Conservation (phyloP, 2,113 vertebrate species). For the Reinhardtius hippoglossoides region DNA sequence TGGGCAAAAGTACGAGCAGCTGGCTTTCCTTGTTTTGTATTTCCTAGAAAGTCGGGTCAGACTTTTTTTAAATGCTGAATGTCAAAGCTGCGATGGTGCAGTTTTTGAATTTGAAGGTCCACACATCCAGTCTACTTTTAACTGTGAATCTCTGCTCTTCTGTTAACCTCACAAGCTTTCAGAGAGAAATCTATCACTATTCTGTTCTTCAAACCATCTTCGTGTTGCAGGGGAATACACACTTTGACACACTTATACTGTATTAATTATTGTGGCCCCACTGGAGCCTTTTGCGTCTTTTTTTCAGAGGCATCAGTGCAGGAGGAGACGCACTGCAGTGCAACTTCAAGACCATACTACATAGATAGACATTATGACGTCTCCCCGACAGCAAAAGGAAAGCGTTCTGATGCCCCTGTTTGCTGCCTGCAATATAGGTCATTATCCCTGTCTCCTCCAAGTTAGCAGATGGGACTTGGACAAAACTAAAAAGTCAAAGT, state of each 20-base stretch:
- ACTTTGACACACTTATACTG: background rate
- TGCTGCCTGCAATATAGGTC: too few species aligned
- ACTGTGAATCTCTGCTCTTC: background rate
- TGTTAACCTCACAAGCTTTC: background rate
- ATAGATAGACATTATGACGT: too few species aligned
- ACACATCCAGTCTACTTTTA: background rate
- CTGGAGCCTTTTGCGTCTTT: slow-evolving; percentile 1
- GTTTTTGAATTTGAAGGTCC: slow-evolving; percentile 6
- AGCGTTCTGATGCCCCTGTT: too few species aligned
- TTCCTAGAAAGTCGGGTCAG: slow-evolving; percentile 32
- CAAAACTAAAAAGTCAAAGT: too few species aligned
- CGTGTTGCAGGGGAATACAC: background rate
- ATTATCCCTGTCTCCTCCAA: too few species aligned
- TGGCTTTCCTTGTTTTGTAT: slow-evolving; percentile 31
- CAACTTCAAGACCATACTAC: background rate
- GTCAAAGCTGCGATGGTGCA: background rate
- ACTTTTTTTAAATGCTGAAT: background rate
- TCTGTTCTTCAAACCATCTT: background rate
- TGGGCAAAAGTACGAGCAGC: slow-evolving; percentile 34
- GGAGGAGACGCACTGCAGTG: too few species aligned
- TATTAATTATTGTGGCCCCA: background rate
- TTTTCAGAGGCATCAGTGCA: slow-evolving; percentile 3
- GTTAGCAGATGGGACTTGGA: too few species aligned
- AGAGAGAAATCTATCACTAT: background rate
- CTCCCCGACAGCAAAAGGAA: too few species aligned